These are phyloP conservation scores for Pinctada fucata DNA, from an alignment of 2,888 invertebrate genomes.

Conservation along the genomic window DNA sequence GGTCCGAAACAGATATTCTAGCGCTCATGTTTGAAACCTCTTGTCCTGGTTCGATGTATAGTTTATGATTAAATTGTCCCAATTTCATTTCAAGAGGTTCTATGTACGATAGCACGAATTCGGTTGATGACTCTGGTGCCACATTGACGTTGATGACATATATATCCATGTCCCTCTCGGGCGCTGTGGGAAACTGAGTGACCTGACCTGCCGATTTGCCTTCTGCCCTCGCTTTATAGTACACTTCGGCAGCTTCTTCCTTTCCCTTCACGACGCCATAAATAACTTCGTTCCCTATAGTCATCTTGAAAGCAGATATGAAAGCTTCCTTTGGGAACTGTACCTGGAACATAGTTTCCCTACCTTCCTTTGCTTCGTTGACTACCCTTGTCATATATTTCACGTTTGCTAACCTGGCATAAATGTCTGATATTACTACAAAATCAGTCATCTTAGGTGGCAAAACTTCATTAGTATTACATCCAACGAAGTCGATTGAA, in stretches of 20 bases:
- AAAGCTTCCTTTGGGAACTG: slow-evolving; percentile 82
- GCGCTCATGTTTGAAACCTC: slow-evolving; percentile 77
- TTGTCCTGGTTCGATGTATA: slow-evolving; percentile 84
- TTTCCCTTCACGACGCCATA: slow-evolving; percentile 66
- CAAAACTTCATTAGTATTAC: neutral
- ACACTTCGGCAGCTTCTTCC: slow-evolving; percentile 67
- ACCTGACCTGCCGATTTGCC: slow-evolving; percentile 71
- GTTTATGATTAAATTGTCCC: slow-evolving; percentile 83
- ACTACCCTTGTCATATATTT: slow-evolving; percentile 7
- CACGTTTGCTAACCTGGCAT: slow-evolving; percentile 29
- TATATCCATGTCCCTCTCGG: slow-evolving; percentile 51
- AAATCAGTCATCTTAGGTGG: slow-evolving; percentile 8
- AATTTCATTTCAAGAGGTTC: slow-evolving; percentile 82
- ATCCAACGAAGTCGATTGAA: too few relatives aligned
- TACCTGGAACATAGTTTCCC: slow-evolving; percentile 82
- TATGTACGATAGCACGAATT: slow-evolving; percentile 85
- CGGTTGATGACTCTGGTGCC: slow-evolving; percentile 81
- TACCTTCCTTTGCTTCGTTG: slow-evolving; percentile 12
- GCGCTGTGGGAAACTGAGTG: slow-evolving; percentile 25
- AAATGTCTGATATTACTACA: slow-evolving; percentile 10
- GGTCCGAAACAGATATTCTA: slow-evolving; percentile 40
- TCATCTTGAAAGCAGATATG: slow-evolving; percentile 60
- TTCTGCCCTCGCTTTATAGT: slow-evolving; percentile 62
- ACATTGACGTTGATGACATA: slow-evolving; percentile 81
- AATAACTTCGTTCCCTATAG: slow-evolving; percentile 45